Evolutionary conservation across 2,888 invertebrate genomes (phyloP).

Genomic region (Philonicus albiceps): DNA sequence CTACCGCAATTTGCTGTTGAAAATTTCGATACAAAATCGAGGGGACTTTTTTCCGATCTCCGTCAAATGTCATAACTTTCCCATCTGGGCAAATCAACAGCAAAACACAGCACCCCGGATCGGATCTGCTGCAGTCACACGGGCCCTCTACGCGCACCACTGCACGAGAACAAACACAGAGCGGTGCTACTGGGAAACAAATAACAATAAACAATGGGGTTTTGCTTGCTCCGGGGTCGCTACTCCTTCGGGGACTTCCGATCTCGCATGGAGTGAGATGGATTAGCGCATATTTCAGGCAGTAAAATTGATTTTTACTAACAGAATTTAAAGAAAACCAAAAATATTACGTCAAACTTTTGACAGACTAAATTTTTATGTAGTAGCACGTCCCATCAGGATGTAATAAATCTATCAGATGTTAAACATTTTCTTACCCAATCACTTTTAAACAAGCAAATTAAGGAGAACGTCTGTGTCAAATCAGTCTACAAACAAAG

Average conservation of each 20-base stretch:
- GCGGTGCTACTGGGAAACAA: neutral
- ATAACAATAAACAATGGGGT: neutral
- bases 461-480: neutral
- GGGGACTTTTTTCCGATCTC: slow-evolving; percentile 5
- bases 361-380: slow-evolving; percentile 23
- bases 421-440: neutral
- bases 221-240: neutral
- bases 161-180: neutral
- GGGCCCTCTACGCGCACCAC: slow-evolving; percentile 15
- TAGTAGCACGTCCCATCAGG: neutral
- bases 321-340: slow-evolving; percentile 37
- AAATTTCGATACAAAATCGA: neutral
- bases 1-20: neutral
- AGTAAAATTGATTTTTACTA: neutral
- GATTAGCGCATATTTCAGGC: neutral
- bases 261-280: neutral
- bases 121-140: neutral
- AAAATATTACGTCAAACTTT: slow-evolving; percentile 47
- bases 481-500: neutral
- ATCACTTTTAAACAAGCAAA: neutral
- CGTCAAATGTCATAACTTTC: slow-evolving; percentile 39
- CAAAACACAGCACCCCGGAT: neutral
- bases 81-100: slow-evolving; percentile 29
- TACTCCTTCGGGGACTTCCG: neutral
- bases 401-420: neutral